Evolutionary conservation across 2,888 invertebrate genomes (phyloP), one percentile per base, ranked within the genome.

Genomic region (Drosophila testacea): DNA sequence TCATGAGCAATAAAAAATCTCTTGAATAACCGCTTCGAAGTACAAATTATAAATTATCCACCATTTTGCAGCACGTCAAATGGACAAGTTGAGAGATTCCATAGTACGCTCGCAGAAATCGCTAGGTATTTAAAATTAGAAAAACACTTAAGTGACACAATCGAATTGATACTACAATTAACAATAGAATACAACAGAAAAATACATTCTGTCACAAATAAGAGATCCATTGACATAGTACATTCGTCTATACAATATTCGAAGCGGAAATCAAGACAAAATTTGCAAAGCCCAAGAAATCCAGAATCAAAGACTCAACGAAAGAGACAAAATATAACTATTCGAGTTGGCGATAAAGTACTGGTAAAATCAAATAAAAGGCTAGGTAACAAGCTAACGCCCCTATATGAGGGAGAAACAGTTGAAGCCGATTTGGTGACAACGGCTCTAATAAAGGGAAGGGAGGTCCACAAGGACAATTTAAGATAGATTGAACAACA

Each of bases 391-490:
- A 55, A 55, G 5, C 5, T 55, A 11, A 44, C 44, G 1, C 56
- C 36, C n/a, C n/a, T 46, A 7, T 56, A 30, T 4, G n/a, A 32
- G 2, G 44, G 34, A 10, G 34, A 22, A 22, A 34, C 11, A 4
- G 32, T 44, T 1, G 30, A 56, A 46, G 57, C 38, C 36, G 56
- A 56, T 36, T 10, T 56, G 9, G 46, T 38, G n/a, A 46, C 56
- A 22, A 36, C 44, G 22, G 16, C 1, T 16, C 16, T 16, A 16
- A 16, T 16, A 16, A 16, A 16, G 16, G 16, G 16, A 16, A 16
- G 16, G 16, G 16, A 16, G 30, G 30, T 30, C 30, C 5, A 30
- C 30, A 30, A 30, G 30, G 30, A 30, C 30, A 4, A 30, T 30
- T 30, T 30, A 6, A 30, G 30, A 34, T 34, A 34, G 7, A 16